Conservation (phyloP, 2,113 vertebrate genomes). For the Trachemys scripta region DNA sequence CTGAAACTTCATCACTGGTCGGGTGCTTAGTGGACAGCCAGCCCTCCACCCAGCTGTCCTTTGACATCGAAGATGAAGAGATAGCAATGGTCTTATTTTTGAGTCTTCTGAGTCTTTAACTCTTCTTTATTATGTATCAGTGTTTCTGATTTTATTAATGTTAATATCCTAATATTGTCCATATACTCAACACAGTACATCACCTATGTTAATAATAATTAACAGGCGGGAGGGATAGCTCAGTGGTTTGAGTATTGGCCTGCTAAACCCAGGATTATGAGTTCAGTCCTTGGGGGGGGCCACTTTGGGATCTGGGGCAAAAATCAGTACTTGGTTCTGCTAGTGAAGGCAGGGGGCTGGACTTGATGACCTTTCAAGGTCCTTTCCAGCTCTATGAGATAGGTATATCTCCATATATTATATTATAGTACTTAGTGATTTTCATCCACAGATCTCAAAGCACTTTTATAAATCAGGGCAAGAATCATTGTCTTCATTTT, state of each 20-base stretch:
- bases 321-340: too few relatives aligned
- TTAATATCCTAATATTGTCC: fast-evolving
- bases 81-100: fast-evolving
- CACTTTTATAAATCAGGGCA: not conserved
- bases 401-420: too few relatives aligned
- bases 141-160: not conserved
- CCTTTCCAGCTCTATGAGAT: too few relatives aligned
- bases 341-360: too few relatives aligned
- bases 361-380: too few relatives aligned
- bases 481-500: not conserved
- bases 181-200: fast-evolving
- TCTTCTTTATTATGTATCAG: not conserved
- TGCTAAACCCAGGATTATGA: too few relatives aligned
- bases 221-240: too few relatives aligned
- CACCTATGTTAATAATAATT: not conserved
- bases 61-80: fast-evolving
- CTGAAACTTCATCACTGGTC: not conserved
- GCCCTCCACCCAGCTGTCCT: not conserved
- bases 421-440: not conserved
- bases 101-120: not conserved
- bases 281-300: too few relatives aligned
- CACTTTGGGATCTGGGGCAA: too few relatives aligned
- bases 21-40: not conserved
- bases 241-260: too few relatives aligned
- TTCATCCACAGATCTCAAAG: fast-evolving